These are phyloP conservation scores for Platycheirus rosarum DNA, from an alignment of 2,888 invertebrate species.

Conservation along the genomic window DNA sequence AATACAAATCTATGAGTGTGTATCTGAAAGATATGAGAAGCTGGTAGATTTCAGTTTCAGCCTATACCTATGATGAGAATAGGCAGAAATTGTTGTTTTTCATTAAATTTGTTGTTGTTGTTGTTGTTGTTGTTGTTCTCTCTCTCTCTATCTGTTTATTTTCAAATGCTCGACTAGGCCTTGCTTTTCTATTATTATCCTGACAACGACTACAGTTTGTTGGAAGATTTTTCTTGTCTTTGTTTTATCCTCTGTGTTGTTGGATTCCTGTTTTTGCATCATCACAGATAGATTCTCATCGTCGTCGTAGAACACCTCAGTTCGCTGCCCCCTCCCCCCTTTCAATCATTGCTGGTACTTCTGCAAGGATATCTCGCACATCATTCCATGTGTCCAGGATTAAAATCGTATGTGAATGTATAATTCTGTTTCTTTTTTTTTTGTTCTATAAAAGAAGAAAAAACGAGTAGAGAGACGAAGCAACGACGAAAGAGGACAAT, in stretches of 20 bases:
- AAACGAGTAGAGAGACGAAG: conserved; percentile 10
- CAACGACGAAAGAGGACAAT: conserved; percentile 45
- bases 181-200: conserved; percentile 68
- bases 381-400: conserved; percentile 67
- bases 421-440: conserved; percentile 24
- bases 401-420: conserved; percentile 52
- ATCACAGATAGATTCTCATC: conserved; percentile 39
- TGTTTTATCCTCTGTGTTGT: conserved; percentile 24
- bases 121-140: neutral
- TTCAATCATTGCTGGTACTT: conserved; percentile 34
- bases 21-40: conserved; percentile 40
- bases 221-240: conserved; percentile 59
- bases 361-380: conserved; percentile 62
- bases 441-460: conserved; percentile 5
- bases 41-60: conserved; percentile 55
- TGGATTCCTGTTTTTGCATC: conserved; percentile 52
- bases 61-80: conserved; percentile 39
- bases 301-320: conserved; percentile 48
- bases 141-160: conserved; percentile 35
- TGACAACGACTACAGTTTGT: conserved; percentile 67
- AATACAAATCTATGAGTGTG: too few species aligned
- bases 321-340: conserved; percentile 13
- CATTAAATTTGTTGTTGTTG: too few species aligned
- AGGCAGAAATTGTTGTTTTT: conserved; percentile 9
- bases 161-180: conserved; percentile 61